Evolutionary conservation across 2,888 invertebrate genomes (phyloP).

Genomic region (Pristionchus japonicus): DNA sequence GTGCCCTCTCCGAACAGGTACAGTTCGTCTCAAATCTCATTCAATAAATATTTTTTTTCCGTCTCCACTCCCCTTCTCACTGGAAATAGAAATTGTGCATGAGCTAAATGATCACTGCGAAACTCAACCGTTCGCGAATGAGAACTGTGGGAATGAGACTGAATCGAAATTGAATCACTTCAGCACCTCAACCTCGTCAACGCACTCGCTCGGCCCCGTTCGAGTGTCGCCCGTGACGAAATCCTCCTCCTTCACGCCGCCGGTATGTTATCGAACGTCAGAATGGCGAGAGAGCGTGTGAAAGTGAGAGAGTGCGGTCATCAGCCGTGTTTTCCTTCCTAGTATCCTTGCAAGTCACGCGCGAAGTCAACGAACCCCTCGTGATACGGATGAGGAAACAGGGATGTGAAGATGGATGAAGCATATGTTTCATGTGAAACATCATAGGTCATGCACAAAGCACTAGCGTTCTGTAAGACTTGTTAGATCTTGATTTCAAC

Average conservation of each 20-base stretch:
- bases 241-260: not conserved
- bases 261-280: not conserved
- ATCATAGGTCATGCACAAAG: too few species aligned
- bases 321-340: not conserved
- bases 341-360: not conserved
- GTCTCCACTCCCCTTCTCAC: too few species aligned
- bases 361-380: not conserved
- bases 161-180: not conserved
- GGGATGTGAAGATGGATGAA: not conserved
- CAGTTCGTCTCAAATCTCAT: too few species aligned
- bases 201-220: not conserved
- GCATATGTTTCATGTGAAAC: too few species aligned
- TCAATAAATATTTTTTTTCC: too few species aligned
- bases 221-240: not conserved
- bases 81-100: too few species aligned
- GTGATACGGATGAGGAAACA: not conserved
- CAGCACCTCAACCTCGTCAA: not conserved
- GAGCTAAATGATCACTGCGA: not conserved
- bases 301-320: too few species aligned
- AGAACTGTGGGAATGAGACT: not conserved
- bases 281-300: not conserved
- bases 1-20: constrained; percentile 14
- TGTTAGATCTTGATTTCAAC: too few species aligned
- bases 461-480: too few species aligned
- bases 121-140: too few species aligned